Percentiles rank a stretch among this genome's conserved stretches.
Evolutionary conservation across 2,888 invertebrate species (phyloP).

Genomic region (Sesamia inferens): DNA sequence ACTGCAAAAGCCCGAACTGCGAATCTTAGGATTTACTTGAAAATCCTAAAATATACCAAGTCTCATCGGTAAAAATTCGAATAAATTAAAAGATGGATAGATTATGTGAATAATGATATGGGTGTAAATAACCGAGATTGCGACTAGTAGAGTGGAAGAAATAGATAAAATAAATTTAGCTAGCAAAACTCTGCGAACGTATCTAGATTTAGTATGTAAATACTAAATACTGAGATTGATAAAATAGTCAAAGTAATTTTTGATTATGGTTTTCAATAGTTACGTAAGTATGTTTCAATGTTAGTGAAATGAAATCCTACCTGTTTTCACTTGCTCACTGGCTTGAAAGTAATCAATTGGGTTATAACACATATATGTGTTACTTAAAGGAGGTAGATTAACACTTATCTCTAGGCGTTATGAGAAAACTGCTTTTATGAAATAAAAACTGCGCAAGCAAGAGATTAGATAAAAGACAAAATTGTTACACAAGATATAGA

Average conservation of each 20-base stretch:
- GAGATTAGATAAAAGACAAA: too few relatives aligned
- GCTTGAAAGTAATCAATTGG: slow-evolving; percentile 47
- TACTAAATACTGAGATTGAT: neutral
- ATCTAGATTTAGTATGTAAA: too few relatives aligned
- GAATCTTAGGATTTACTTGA: too few relatives aligned
- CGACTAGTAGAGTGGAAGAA: too few relatives aligned
- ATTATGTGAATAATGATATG: too few relatives aligned
- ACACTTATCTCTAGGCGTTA: slow-evolving; percentile 5
- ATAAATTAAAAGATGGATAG: neutral
- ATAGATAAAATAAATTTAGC: too few relatives aligned
- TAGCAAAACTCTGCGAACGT: too few relatives aligned
- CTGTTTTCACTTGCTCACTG: slow-evolving; percentile 30
- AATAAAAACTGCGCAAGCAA: neutral
- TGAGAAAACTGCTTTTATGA: neutral
- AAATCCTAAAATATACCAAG: too few relatives aligned
- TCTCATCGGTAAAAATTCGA: too few relatives aligned
- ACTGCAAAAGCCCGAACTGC: too few relatives aligned
- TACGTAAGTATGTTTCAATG: neutral
- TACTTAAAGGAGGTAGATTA: neutral
- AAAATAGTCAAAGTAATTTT: neutral
- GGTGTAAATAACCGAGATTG: too few relatives aligned
- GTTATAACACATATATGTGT: slow-evolving; percentile 9
- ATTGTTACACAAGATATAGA: too few relatives aligned
- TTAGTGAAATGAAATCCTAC: slow-evolving; percentile 20
- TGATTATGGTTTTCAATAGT: neutral